A percentile compares a stretch with the other conserved stretches of the same genome.
Conservation (phyloP, 2,888 invertebrate genomes). For the Tinea semifulvella region DNA sequence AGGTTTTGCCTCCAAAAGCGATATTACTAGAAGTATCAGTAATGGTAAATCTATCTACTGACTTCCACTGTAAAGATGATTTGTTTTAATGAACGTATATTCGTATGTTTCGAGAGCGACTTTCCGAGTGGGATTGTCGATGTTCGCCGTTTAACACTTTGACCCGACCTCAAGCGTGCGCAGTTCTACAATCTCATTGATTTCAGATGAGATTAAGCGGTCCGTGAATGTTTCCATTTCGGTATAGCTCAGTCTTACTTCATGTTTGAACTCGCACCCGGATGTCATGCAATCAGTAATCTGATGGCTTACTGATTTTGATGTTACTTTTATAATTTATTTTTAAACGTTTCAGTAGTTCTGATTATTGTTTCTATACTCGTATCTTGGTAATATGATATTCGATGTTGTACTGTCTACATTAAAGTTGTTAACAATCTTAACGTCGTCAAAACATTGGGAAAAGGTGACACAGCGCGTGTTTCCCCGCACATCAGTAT, state of each 20-base stretch:
- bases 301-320: constrained; percentile 2
- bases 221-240: constrained; percentile 53
- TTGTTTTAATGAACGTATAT: neutral
- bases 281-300: constrained; percentile 41
- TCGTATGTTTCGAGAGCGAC: constrained; percentile 9
- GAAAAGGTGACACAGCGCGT: constrained; percentile 25
- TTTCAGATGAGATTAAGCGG: constrained; percentile 52
- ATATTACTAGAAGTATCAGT: too few species aligned
- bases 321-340: constrained; percentile 2
- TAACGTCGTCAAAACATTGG: too few species aligned
- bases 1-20: too few species aligned
- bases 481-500: constrained; percentile 51
- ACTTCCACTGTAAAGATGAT: neutral
- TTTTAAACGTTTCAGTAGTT: neutral
- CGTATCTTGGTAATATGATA: too few species aligned
- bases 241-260: constrained; percentile 38
- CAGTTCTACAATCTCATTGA: constrained; percentile 48
- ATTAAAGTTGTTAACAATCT: too few species aligned
- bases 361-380: too few species aligned
- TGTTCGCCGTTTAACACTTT: constrained; percentile 50
- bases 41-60: neutral
- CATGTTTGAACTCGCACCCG: constrained; percentile 53
- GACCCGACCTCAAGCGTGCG: constrained; percentile 47
- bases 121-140: constrained; percentile 26
- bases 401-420: too few species aligned